These are phyloP conservation scores for Prionailurus viverrinus DNA, from an alignment of 2,113 vertebrate genomes.

Conservation along the genomic window DNA sequence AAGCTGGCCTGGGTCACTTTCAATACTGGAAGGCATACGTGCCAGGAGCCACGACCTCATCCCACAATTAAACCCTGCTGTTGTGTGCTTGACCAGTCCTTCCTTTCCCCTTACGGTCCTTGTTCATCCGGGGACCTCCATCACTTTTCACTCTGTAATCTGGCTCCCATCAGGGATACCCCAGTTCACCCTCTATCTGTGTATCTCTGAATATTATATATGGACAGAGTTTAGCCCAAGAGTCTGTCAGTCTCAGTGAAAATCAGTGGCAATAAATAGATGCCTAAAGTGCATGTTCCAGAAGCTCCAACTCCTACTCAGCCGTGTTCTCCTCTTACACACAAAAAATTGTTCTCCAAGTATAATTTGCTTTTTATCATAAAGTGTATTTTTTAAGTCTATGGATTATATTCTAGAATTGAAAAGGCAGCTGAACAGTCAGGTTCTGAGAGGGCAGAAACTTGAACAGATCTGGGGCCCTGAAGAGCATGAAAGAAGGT, in stretches of 20 bases:
- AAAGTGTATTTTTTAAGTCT: not conserved
- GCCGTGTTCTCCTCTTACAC: not conserved
- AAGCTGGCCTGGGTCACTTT: not conserved
- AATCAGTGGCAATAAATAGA: not conserved
- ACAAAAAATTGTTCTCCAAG: slow-evolving; percentile 6
- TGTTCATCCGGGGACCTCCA: not conserved
- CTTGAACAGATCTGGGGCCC: not conserved
- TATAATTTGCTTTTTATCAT: not conserved
- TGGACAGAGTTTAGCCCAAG: not conserved
- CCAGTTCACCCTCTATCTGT: not conserved
- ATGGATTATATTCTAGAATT: not conserved
- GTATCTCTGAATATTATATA: not conserved
- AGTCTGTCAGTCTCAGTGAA: not conserved
- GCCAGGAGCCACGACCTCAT: not conserved
- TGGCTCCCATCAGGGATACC: not conserved
- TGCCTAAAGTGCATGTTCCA: not conserved
- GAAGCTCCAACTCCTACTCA: not conserved
- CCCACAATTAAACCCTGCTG: not conserved
- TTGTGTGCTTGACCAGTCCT: too few species aligned
- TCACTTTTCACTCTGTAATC: not conserved
- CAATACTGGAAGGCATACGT: not conserved
- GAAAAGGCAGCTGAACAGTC: not conserved
- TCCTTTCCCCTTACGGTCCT: not conserved
- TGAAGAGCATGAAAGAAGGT: not conserved
- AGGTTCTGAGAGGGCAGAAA: not conserved